Evolutionary conservation across 2,888 invertebrate species (phyloP).

Genomic region (Rhabditophanes sp.): DNA sequence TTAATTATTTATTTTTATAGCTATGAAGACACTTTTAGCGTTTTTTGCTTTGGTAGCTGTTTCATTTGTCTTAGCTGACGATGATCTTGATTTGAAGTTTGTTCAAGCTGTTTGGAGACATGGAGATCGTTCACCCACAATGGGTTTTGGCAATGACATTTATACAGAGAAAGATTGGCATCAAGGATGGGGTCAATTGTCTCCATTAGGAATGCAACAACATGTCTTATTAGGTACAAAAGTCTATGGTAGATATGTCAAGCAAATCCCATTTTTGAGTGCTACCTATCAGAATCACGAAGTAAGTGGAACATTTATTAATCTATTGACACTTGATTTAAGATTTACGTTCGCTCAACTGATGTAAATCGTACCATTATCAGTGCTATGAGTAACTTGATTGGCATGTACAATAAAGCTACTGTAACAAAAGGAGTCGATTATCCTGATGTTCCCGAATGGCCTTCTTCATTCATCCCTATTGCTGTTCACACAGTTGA

Average conservation of each 20-base stretch:
- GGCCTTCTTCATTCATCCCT: conserved; percentile 19
- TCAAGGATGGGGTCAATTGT: conserved; percentile 4
- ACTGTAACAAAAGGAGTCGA: too few species aligned
- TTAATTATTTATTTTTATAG: too few species aligned
- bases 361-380: conserved; percentile 16
- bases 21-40: too few species aligned
- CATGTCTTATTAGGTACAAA: conserved; percentile 9
- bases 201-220: conserved; percentile 13
- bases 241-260: conserved; percentile 7
- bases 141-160: conserved; percentile 11
- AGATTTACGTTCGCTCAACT: conserved; percentile 13
- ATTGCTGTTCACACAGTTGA: conserved; percentile 29
- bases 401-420: conserved; percentile 13
- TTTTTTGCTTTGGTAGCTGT: too few species aligned
- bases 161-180: conserved; percentile 5
- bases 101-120: conserved; percentile 21
- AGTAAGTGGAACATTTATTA: conserved; percentile 5
- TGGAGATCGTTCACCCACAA: conserved; percentile 27
- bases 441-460: conserved; percentile 8
- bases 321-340: not conserved
- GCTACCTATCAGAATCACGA: conserved; percentile 7
- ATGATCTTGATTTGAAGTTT: conserved; percentile 2
- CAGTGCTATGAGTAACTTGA: conserved; percentile 14
- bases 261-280: conserved; percentile 8
- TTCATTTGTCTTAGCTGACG: too few species aligned